phyloP scores from a whole-genome alignment of 2,888 invertebrate species.

The Cerceris ruficornis region DNA sequence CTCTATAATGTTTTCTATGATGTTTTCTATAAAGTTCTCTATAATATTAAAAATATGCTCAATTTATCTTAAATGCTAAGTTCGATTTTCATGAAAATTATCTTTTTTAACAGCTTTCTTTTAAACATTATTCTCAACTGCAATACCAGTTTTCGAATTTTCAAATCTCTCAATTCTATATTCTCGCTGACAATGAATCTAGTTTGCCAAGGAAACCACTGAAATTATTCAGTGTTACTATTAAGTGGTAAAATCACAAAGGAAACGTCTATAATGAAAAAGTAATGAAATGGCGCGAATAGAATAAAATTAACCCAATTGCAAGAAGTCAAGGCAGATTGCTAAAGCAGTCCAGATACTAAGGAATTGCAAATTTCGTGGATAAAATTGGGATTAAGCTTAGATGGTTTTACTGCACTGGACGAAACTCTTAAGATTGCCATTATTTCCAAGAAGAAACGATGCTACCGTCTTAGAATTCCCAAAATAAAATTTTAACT shows the following conservation, averaged over 20 bases:
- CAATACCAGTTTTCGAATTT: too few relatives aligned
- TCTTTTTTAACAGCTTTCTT: too few relatives aligned
- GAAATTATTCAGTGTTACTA: background rate
- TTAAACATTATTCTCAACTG: too few relatives aligned
- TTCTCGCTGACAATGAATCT: too few relatives aligned
- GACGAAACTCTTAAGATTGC: background rate
- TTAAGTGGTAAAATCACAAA: background rate
- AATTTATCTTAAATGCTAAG: too few relatives aligned
- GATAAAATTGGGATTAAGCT: background rate
- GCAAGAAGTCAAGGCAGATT: conserved; percentile 44
- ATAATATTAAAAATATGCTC: too few relatives aligned
- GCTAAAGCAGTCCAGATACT: conserved; percentile 17
- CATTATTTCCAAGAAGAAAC: background rate
- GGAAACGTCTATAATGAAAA: conserved; percentile 15
- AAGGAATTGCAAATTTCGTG: conserved; percentile 45
- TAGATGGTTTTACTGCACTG: background rate
- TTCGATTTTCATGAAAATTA: too few relatives aligned
- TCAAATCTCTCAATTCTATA: too few relatives aligned
- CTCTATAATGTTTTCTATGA: too few relatives aligned
- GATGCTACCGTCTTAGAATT: background rate
- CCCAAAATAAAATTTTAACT: too few relatives aligned
- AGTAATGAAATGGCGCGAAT: conserved; percentile 31
- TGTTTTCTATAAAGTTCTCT: too few relatives aligned
- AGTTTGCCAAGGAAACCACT: too few relatives aligned
- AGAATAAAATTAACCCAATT: conserved; percentile 54